Percentiles rank a stretch among this genome's conserved stretches.
These are phyloP conservation scores for Meriones psammophilus DNA, from an alignment of 2,797 vertebrate species.

Conservation along the genomic window DNA sequence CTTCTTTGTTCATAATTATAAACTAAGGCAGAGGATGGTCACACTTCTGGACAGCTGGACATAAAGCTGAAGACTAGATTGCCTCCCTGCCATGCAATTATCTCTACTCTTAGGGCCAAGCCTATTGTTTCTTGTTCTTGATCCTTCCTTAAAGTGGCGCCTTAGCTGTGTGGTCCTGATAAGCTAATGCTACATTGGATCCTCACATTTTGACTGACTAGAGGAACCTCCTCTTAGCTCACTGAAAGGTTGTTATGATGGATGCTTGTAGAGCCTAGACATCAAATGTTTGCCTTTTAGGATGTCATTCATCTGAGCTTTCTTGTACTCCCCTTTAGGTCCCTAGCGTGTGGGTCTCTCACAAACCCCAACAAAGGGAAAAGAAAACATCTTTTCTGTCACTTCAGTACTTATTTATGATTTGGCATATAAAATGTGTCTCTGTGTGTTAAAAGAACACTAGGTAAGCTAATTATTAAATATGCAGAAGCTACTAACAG, in stretches of 20 bases:
- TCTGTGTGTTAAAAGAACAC: background rate
- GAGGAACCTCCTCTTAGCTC: background rate
- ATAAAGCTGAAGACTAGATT: constrained; percentile 72
- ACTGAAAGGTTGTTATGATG: constrained; percentile 7
- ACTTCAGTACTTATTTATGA: constrained; percentile 2
- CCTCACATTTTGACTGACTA: constrained; percentile 10
- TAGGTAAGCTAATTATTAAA: constrained; percentile 21
- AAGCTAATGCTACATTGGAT: constrained; percentile 54
- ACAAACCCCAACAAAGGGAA: background rate
- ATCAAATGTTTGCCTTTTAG: background rate
- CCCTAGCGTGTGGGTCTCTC: background rate
- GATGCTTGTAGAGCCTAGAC: constrained; percentile 1
- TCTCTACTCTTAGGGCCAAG: constrained; percentile 53
- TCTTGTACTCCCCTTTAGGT: constrained; percentile 7
- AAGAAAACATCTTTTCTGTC: background rate
- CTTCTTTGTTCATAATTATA: constrained; percentile 71
- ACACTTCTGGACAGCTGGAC: constrained; percentile 67
- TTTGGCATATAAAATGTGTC: background rate
- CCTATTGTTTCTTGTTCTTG: constrained; percentile 71
- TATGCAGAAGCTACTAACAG: background rate
- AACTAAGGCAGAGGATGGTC: constrained; percentile 64
- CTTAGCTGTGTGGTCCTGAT: constrained; percentile 59
- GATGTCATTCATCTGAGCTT: background rate
- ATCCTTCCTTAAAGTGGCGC: constrained; percentile 55
- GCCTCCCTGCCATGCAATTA: constrained; percentile 69